Conservation (phyloP, 2,888 invertebrate species). For the Eupithecia dodoneata region DNA sequence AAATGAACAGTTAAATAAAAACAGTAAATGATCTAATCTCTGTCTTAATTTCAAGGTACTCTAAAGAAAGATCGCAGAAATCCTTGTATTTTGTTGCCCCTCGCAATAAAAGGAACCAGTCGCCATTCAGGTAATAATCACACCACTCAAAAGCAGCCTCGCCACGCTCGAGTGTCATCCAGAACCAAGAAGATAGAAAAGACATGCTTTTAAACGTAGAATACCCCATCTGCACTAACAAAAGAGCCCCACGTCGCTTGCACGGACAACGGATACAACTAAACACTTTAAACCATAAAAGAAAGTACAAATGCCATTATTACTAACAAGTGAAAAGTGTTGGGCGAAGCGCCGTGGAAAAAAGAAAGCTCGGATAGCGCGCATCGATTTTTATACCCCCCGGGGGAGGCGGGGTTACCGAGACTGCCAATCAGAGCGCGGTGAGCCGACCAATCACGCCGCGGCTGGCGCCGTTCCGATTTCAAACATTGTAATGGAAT, state of each 20-base stretch:
- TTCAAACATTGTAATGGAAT: slow-evolving; percentile 81
- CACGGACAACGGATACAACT: slow-evolving; percentile 78
- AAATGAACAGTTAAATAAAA: no score
- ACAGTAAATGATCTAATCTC: background rate
- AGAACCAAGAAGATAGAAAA: slow-evolving; percentile 65
- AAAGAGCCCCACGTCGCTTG: slow-evolving; percentile 73
- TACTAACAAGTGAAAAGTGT: slow-evolving; percentile 78
- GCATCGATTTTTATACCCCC: slow-evolving; percentile 83
- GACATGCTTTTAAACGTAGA: slow-evolving; percentile 70
- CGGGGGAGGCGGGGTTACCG: slow-evolving; percentile 75
- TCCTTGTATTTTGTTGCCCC: background rate
- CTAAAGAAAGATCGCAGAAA: background rate
- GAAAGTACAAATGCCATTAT: slow-evolving; percentile 79
- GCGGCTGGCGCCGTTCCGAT: slow-evolving; percentile 70
- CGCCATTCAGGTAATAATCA: slow-evolving; percentile 13
- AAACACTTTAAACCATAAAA: slow-evolving; percentile 80
- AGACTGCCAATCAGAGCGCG: slow-evolving; percentile 77
- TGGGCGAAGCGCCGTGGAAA: slow-evolving; percentile 70
- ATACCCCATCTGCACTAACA: slow-evolving; percentile 71
- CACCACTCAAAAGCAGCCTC: slow-evolving; percentile 32
- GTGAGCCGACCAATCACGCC: slow-evolving; percentile 78
- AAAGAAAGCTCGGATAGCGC: slow-evolving; percentile 66
- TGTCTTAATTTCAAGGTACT: background rate
- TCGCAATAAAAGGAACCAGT: slow-evolving; percentile 15
- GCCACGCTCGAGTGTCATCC: slow-evolving; percentile 53